A percentile compares a stretch with the other conserved stretches of the same genome.
Evolutionary conservation across 92 coral and sea anemone species (phyloP).

Genomic region (Meandrina meandrites): DNA sequence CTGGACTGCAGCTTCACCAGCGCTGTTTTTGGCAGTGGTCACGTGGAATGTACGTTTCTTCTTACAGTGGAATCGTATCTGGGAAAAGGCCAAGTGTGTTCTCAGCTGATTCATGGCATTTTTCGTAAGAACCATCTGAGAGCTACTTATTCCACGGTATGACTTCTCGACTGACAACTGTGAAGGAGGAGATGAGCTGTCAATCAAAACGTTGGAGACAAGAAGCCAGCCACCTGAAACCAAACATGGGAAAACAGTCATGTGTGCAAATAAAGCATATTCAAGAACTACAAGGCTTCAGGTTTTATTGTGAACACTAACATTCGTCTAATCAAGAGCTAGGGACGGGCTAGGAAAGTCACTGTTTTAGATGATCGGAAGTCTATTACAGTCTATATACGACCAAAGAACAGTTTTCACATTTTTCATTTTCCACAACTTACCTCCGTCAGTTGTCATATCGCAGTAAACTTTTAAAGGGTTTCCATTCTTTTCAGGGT

Average conservation of each 20-base stretch:
- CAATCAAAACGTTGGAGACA: slow-evolving; percentile 22
- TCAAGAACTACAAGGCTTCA: background rate
- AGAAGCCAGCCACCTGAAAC: slow-evolving; percentile 46
- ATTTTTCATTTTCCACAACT: background rate
- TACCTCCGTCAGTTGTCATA: slow-evolving; percentile 27
- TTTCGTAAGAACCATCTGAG: slow-evolving; percentile 20
- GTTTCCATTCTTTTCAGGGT: slow-evolving; percentile 15
- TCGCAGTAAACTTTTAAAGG: slow-evolving; percentile 10
- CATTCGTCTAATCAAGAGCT: background rate
- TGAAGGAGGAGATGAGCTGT: background rate
- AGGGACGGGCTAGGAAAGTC: too few relatives aligned
- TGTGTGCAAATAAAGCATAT: too few relatives aligned
- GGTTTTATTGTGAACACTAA: too few relatives aligned
- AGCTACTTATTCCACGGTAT: slow-evolving; percentile 25
- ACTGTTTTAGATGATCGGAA: too few relatives aligned
- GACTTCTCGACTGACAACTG: background rate
- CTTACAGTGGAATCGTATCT: slow-evolving; percentile 39
- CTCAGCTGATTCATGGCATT: slow-evolving; percentile 14
- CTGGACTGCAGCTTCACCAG: slow-evolving; percentile 29
- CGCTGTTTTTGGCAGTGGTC: slow-evolving; percentile 17
- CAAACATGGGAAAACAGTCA: background rate
- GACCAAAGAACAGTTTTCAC: background rate
- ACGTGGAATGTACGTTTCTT: slow-evolving; percentile 40
- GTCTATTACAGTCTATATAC: background rate
- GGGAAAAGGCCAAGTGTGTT: slow-evolving; percentile 29